Conservation (phyloP, 1,140 invertebrate genomes). For the Papilio xuthus region DNA sequence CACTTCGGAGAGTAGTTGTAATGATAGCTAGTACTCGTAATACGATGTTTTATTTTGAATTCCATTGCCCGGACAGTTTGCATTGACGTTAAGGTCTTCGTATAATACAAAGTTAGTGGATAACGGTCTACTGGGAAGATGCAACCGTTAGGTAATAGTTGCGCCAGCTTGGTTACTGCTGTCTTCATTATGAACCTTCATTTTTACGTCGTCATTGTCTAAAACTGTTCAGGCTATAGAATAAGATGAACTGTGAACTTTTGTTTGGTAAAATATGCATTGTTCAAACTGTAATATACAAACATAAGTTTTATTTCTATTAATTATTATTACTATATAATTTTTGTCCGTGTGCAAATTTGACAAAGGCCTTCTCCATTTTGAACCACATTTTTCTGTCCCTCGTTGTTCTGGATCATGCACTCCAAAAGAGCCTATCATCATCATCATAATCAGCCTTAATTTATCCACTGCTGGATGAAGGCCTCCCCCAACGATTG, state of each 20-base stretch:
- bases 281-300: no score
- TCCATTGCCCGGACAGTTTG: not conserved
- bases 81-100: slow-evolving; percentile 17
- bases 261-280: not conserved
- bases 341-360: not conserved
- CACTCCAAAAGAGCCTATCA: no score
- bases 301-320: no score
- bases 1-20: not conserved
- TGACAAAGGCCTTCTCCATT: no score
- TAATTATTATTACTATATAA: not conserved
- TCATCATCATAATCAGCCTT: no score
- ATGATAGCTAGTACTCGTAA: slow-evolving; percentile 6
- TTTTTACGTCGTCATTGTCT: slow-evolving; percentile 22
- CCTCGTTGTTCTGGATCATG: no score
- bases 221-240: not conserved
- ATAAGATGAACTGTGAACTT: not conserved
- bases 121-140: slow-evolving; percentile 25
- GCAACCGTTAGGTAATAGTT: slow-evolving; percentile 21
- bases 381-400: no score
- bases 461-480: no score
- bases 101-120: slow-evolving; percentile 16
- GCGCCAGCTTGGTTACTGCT: not conserved
- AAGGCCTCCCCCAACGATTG: no score
- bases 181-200: slow-evolving; percentile 10
- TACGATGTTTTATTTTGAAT: slow-evolving; percentile 22